Percentiles rank a stretch among this genome's conserved stretches.
These are phyloP conservation scores for Colletes collaris DNA, from an alignment of 2,888 invertebrate genomes.

Conservation along the genomic window DNA sequence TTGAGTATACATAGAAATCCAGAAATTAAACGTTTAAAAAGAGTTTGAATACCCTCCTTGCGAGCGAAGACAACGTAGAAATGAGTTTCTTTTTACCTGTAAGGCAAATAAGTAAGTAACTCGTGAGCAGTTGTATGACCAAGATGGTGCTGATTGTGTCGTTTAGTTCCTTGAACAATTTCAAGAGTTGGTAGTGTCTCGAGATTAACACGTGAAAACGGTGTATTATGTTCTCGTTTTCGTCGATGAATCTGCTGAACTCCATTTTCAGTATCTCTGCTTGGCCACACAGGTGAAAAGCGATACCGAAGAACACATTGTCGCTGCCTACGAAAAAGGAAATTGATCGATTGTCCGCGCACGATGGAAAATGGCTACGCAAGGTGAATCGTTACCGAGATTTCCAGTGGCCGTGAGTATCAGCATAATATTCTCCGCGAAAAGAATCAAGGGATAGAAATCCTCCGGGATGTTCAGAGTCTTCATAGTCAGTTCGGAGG, in stretches of 20 bases:
- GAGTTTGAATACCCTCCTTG: background rate
- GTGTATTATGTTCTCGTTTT: background rate
- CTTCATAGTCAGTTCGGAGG: background rate
- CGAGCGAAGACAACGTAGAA: background rate
- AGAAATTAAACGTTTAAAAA: background rate
- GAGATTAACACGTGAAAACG: conserved; percentile 12
- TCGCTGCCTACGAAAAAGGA: conserved; percentile 63
- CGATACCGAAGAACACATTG: conserved; percentile 71
- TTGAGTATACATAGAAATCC: too few relatives aligned
- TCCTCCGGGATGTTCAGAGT: background rate
- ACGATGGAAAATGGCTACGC: background rate
- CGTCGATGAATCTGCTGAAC: conserved; percentile 10
- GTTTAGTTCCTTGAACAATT: conserved; percentile 53
- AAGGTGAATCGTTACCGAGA: too few relatives aligned
- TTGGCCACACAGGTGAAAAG: conserved; percentile 78
- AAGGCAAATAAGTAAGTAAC: conserved; percentile 14
- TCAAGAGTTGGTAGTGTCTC: conserved; percentile 62
- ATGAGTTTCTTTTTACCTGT: background rate
- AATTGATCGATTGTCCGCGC: background rate
- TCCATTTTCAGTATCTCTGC: conserved; percentile 68
- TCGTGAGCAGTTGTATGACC: background rate
- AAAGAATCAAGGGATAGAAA: background rate
- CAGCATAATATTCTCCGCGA: background rate
- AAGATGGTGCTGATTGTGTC: conserved; percentile 45
- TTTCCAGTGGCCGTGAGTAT: background rate